Evolutionary conservation across 2,797 vertebrate species (phyloP).

Genomic region (Cyprinodon diabolis): DNA sequence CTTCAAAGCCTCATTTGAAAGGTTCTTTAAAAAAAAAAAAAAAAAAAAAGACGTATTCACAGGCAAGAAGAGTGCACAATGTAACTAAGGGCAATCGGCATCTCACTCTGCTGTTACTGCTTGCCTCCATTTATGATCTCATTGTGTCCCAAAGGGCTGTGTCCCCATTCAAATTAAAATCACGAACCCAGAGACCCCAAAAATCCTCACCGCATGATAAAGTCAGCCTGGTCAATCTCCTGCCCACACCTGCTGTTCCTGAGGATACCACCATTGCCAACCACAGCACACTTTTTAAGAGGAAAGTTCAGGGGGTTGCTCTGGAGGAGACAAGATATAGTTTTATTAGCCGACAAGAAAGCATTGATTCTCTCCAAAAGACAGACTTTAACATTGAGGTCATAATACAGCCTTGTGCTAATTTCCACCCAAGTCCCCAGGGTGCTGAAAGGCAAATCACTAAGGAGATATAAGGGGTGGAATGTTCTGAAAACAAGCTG

Average conservation of each 20-base stretch:
- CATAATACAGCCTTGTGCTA: not conserved
- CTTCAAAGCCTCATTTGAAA: not conserved
- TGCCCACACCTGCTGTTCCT: constrained; percentile 90
- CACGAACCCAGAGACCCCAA: not conserved
- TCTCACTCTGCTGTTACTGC: not conserved
- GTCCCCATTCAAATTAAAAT: not conserved
- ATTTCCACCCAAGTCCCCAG: not conserved
- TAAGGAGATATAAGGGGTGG: not conserved
- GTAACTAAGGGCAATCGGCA: no score
- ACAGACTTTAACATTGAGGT: constrained; percentile 7
- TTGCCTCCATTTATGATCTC: constrained; percentile 17
- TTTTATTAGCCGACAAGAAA: constrained; percentile 9
- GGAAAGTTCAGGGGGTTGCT: constrained; percentile 90
- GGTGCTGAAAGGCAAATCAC: constrained; percentile 5
- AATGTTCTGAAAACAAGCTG: not conserved
- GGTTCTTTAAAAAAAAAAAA: no score
- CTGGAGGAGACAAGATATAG: constrained; percentile 69
- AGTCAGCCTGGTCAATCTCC: constrained; percentile 91
- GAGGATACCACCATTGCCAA: constrained; percentile 96
- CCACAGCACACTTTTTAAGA: constrained; percentile 93
- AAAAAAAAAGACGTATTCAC: no score
- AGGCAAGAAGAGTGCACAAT: no score
- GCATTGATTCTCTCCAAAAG: not conserved
- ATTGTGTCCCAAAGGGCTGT: constrained; percentile 30
- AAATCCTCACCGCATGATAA: constrained; percentile 89